Base-by-base conservation (phyloP, 1,140 invertebrate genomes). In the Callitettix versicolor region DNA sequence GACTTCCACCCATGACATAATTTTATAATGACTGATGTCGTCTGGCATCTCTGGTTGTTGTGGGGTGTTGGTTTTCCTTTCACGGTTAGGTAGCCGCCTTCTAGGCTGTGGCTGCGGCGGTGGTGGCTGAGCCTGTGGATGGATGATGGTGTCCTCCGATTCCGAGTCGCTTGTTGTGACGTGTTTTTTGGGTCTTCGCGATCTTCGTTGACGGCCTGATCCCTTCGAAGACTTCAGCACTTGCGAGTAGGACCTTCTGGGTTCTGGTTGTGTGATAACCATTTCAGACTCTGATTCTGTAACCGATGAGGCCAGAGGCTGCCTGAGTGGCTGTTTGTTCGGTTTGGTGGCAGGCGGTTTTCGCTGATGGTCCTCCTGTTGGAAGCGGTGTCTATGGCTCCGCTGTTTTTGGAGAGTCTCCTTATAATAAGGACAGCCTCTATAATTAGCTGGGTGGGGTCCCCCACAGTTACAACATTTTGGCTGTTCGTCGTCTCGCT, bases 391-490 rank as follows among this genome's bases (percentile, higher is more conserved):
- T 5, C 3, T 18, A 6, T 22, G 5, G 3, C 34, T 36, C 34
- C 9, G 9, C 34, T 9, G n/a, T n/a, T n/a, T n/a, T n/a, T n/a
- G n/a, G n/a, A n/a, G n/a, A n/a, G n/a, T n/a, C n/a, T n/a, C n/a
- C n/a, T n/a, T n/a, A n/a, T n/a, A n/a, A n/a, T n/a, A n/a, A n/a
- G n/a, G n/a, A n/a, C n/a, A n/a, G n/a, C 65, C 66, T 60, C 59
- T 64, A 40, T 68, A 69, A 57, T 65, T 71, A 12, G 68, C 66
- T 47, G 67, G 60, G 42, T 72, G 69, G 12, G 64, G 50, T 30
- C 66, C 60, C 5, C 59, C 41, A 44, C 69, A 73, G 7, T 62
- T 58, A 1, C 51, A 60, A 59, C 68, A 73, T 58, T 53, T 67
- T 38, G 64, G 20, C 2, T 33, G 22, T 1, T 34, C 26, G 2